Evolutionary conservation across 92 coral and sea anemone genomes (phyloP), one percentile per base, ranked within the genome.

Genomic region (Epizoanthus illoricatus): DNA sequence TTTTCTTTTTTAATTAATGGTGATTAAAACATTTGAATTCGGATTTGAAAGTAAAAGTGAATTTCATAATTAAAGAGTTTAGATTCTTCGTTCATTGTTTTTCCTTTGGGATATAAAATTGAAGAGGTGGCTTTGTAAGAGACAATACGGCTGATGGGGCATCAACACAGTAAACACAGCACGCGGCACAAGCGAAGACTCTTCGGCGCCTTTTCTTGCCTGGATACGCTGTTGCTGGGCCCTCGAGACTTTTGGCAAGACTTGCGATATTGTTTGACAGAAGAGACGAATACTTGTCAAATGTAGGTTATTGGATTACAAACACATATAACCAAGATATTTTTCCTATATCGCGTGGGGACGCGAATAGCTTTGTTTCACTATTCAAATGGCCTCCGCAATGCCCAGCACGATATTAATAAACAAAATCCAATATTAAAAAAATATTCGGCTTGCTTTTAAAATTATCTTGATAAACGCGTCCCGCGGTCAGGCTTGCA

Each of bases 11-110:
- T 55, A 54, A 33, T 55, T 74, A 54, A 74, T 13, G 16, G 21
- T 23, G 61, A 74, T 55, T 74, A 74, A 54, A 56, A 33, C 42
- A 28, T 24, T 74, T 56, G 65, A 5, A 24, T 20, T 16, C 43
- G 80, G 40, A 56, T 56, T 28, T 56, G 40, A 74, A 74, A 56
- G 17, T 54, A 62, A 73, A 73, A 73, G 15, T 65, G 42, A 65
- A 40, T 65, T 65, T 23, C 39, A n/a, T 63, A n/a, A 63, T 49
- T n/a, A 5, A 73, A 73, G 41, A 73, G 40, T 73, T 73, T 23
- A n/a, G 13, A 72, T 72, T 19, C 4, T 18, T 10, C 28, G 1
- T 49, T 73, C 18, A 19, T 45, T 28, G 13, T 74, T 28, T 23
- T 13, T 19, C 65, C 36, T 57, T 74, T 54, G 21, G 65, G 64